phyloP scores from a whole-genome alignment of 1,140 invertebrate genomes.

The Nylanderia fulva region DNA sequence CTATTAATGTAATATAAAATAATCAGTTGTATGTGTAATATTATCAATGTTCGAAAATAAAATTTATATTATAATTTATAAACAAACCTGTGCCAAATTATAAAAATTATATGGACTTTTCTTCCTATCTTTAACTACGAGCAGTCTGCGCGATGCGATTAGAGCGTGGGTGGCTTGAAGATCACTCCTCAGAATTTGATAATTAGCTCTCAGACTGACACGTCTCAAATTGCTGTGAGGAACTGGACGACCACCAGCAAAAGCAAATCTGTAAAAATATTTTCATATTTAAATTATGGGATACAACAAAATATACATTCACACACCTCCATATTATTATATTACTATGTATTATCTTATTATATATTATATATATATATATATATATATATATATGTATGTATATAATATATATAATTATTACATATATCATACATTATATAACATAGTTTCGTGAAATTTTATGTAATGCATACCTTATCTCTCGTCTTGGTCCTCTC shows the following conservation, averaged over 20 bases:
- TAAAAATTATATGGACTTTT: slow-evolving; percentile 78
- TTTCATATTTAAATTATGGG: slow-evolving; percentile 48
- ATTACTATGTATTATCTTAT: too few relatives aligned
- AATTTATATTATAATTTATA: slow-evolving; percentile 71
- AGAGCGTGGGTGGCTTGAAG: slow-evolving; percentile 80
- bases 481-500: slow-evolving; percentile 81
- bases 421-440: too few relatives aligned
- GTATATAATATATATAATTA: too few relatives aligned
- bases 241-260: slow-evolving; percentile 83
- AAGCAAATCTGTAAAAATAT: slow-evolving; percentile 83
- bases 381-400: too few relatives aligned
- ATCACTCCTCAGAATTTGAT: slow-evolving; percentile 83
- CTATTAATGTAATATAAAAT: slow-evolving; percentile 10
- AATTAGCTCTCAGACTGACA: slow-evolving; percentile 82
- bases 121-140: slow-evolving; percentile 82
- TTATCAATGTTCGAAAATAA: slow-evolving; percentile 40
- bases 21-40: background rate
- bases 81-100: slow-evolving; percentile 78
- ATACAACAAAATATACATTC: background rate
- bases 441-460: background rate
- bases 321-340: background rate
- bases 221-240: slow-evolving; percentile 81
- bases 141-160: slow-evolving; percentile 81
- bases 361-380: too few relatives aligned
- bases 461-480: slow-evolving; percentile 75